Base-by-base conservation (phyloP, 2,888 invertebrate genomes). In the Incurvaria masculella region DNA sequence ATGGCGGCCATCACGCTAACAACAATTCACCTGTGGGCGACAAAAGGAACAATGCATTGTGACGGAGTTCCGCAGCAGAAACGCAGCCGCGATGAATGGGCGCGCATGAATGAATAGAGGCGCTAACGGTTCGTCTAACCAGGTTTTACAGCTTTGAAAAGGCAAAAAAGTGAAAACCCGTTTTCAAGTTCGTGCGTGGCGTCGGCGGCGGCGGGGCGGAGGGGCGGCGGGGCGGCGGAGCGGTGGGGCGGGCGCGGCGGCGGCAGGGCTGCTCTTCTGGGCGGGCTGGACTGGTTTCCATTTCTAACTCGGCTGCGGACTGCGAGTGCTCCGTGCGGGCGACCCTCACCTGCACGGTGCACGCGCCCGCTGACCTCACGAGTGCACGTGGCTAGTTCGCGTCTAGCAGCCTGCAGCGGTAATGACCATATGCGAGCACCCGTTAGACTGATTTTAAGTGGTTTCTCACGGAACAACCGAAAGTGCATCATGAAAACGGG, bases 131-230 rank as follows among this genome's bases (percentile, higher is more conserved):
- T 41, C 41, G 41, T 41, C 41, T 41, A 41, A 41, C 41, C 41
- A 41, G 41, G 41, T 41, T 41, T 41, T 41, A 41, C 41, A 19
- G 41, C 41, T 41, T 20, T 41, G 41, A 41, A 41, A 41, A n/a
- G 18, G 41, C 41, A 41, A 41, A 41, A 41, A 41, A 41, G 41
- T 41, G 41, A 41, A 41, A 39, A 41, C 41, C 14, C 41, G 41
- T 41, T 41, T 18, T 20, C 33, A 33, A 33, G 33, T 33, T 33
- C 23, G 23, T 23, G 23, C 23, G 33, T 8, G 8, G 8, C 11
- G 33, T 11, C n/a, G n/a, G 33, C 33, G 33, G 33, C 14, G 23
- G 8, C 33, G 33, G 33, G 11, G 33, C 33, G 14, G 33, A n/a
- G 33, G 11, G 33, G 33, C 14, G 23, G 8, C 33, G 33, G 33